A percentile compares a stretch with the other conserved stretches of the same genome.
Conservation (phyloP, 2,797 vertebrate species). For the Ambastaia sidthimunki region DNA sequence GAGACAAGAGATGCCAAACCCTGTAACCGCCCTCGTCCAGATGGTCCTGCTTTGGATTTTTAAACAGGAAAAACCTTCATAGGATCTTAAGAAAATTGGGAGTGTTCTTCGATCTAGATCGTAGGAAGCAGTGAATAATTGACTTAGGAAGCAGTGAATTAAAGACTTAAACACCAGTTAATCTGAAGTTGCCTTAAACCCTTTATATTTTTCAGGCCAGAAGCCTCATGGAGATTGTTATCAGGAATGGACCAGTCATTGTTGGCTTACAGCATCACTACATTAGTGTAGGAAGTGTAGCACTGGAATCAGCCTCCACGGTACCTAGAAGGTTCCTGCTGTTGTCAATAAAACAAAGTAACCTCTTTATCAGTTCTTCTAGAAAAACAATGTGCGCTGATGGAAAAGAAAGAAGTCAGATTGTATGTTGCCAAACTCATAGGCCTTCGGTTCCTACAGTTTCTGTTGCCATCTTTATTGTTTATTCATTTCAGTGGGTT, state of each 20-base stretch:
- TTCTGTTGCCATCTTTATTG: slow-evolving; percentile 66
- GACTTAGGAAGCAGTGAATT: slow-evolving; percentile 53
- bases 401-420: slow-evolving; percentile 62
- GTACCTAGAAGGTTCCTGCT: slow-evolving; percentile 80
- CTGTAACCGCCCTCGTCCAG: slow-evolving; percentile 70
- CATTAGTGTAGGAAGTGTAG: slow-evolving; percentile 45
- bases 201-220: slow-evolving; percentile 74
- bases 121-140: slow-evolving; percentile 57
- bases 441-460: slow-evolving; percentile 74
- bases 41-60: slow-evolving; percentile 58
- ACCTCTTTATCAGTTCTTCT: slow-evolving; percentile 63
- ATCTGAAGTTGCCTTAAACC: slow-evolving; percentile 95
- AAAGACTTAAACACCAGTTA: slow-evolving; percentile 60
- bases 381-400: slow-evolving; percentile 64
- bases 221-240: slow-evolving; percentile 21
- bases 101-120: slow-evolving; percentile 29
- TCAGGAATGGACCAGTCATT: slow-evolving; percentile 27
- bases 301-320: slow-evolving; percentile 37
- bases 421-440: slow-evolving; percentile 80
- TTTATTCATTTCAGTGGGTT: neutral
- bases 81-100: slow-evolving; percentile 9
- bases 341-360: slow-evolving; percentile 67
- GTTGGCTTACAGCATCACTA: slow-evolving; percentile 37
- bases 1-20: slow-evolving; percentile 50
- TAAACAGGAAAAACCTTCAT: slow-evolving; percentile 53